These are phyloP conservation scores for Drosophila nikananu DNA, from an alignment of 1,140 invertebrate genomes.

Conservation along the genomic window DNA sequence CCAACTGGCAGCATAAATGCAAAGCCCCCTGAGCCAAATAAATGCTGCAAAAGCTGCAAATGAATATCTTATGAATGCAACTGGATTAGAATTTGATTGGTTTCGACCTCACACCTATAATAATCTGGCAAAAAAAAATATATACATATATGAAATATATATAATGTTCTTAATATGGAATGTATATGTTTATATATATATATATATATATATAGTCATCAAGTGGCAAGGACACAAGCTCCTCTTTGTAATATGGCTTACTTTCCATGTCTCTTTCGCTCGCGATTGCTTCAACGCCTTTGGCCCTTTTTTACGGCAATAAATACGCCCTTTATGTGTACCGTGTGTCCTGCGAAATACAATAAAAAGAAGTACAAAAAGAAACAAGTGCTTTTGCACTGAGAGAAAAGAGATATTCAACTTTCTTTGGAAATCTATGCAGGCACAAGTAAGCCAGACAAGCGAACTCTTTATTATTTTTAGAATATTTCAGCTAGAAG, in stretches of 20 bases:
- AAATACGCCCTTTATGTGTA: constrained; percentile 70
- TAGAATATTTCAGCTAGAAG: background rate
- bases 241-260: constrained; percentile 7
- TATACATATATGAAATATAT: background rate
- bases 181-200: background rate
- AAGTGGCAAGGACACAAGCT: constrained; percentile 27
- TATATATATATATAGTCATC: background rate
- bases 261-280: constrained; percentile 18
- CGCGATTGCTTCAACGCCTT: constrained; percentile 35
- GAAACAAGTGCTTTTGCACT: constrained; percentile 5
- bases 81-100: constrained; percentile 43
- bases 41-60: constrained; percentile 21
- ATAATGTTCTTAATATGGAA: background rate
- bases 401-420: background rate
- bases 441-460: background rate
- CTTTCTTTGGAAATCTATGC: background rate
- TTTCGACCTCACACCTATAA: constrained; percentile 4
- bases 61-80: constrained; percentile 38
- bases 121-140: background rate
- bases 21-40: constrained; percentile 13
- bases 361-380: constrained; percentile 10
- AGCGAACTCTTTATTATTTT: background rate
- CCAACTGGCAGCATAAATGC: constrained; percentile 19
- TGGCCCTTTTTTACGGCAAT: constrained; percentile 46
- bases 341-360: constrained; percentile 44